Evolutionary conservation across 2,113 vertebrate genomes (phyloP).

Genomic region (Dryoscopus gambensis): DNA sequence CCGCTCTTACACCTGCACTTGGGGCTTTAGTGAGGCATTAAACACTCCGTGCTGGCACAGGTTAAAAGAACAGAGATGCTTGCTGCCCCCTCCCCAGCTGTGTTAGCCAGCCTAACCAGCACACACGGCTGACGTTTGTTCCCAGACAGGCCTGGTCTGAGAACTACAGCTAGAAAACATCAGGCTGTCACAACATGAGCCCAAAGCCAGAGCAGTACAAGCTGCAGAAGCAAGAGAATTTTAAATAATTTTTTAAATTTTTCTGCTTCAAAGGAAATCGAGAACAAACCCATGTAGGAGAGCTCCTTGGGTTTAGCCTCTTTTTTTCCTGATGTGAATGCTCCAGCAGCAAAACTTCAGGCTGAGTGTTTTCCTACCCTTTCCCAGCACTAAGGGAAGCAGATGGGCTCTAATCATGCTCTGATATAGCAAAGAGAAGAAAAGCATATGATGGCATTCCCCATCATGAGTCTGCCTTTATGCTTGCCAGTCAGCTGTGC

Average conservation of each 20-base stretch:
- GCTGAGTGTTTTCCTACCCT: not conserved
- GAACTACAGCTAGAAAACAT: not conserved
- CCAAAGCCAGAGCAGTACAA: not conserved
- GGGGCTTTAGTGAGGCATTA: not conserved
- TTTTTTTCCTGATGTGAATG: not conserved
- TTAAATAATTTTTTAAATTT: not conserved
- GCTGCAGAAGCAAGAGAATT: not conserved
- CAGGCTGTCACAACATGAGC: not conserved
- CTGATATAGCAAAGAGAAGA: not conserved
- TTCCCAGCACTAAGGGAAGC: not conserved
- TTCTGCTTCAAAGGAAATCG: not conserved
- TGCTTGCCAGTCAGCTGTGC: slow-evolving; percentile 49
- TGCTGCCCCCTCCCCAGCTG: not conserved
- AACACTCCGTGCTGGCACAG: not conserved
- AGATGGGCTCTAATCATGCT: slow-evolving; percentile 29
- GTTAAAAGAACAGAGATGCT: not conserved
- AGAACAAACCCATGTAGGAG: not conserved
- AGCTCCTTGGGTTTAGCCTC: not conserved
- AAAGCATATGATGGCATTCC: slow-evolving; percentile 41
- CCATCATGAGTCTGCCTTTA: slow-evolving; percentile 16
- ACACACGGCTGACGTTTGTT: not conserved
- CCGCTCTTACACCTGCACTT: not conserved
- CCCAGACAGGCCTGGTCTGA: not conserved
- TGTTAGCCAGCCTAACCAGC: not conserved
- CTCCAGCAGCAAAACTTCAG: slow-evolving; percentile 29